A percentile compares a stretch with the other conserved stretches of the same genome.
Conservation (phyloP, 2,888 invertebrate species). For the Rhaphigaster nebulosa region DNA sequence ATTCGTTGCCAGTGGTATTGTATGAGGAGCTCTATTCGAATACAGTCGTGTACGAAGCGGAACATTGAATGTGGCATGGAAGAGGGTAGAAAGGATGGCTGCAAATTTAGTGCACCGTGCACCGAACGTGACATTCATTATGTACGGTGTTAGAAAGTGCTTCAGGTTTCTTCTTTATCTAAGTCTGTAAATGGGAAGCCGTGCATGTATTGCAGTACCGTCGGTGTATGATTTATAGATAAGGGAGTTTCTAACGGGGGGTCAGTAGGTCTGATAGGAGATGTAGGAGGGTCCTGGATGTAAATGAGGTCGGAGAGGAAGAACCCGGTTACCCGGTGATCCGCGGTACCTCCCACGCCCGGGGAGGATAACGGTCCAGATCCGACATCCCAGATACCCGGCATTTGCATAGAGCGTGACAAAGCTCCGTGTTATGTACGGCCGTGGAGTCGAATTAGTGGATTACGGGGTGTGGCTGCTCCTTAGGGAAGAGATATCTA, state of each 20-base stretch:
- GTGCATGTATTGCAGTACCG: not conserved
- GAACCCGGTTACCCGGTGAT: constrained; percentile 55
- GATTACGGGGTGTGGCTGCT: constrained; percentile 26
- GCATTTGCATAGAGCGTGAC: constrained; percentile 55
- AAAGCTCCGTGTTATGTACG: constrained; percentile 22
- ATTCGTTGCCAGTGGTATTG: not conserved
- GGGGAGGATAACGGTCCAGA: constrained; percentile 40
- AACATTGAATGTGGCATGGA: not conserved
- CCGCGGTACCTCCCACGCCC: constrained; percentile 55
- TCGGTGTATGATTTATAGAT: constrained; percentile 40
- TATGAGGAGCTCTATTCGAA: not conserved
- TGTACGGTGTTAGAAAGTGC: constrained; percentile 32
- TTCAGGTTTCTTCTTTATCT: constrained; percentile 47
- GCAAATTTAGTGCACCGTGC: constrained; percentile 24
- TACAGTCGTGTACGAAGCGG: not conserved
- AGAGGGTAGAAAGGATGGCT: not conserved
- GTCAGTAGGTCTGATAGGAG: constrained; percentile 53
- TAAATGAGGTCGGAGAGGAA: constrained; percentile 40
- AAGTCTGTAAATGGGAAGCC: constrained; percentile 10
- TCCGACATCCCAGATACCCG: constrained; percentile 52
- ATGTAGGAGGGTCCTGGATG: constrained; percentile 53
- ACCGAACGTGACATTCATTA: constrained; percentile 34
- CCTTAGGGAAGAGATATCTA: not conserved
- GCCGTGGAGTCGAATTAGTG: constrained; percentile 20
- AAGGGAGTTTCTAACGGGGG: constrained; percentile 26